A percentile compares a stretch with the other conserved stretches of the same genome.
These are phyloP conservation scores for Panurus biarmicus DNA, from an alignment of 2,113 vertebrate genomes.

Conservation along the genomic window DNA sequence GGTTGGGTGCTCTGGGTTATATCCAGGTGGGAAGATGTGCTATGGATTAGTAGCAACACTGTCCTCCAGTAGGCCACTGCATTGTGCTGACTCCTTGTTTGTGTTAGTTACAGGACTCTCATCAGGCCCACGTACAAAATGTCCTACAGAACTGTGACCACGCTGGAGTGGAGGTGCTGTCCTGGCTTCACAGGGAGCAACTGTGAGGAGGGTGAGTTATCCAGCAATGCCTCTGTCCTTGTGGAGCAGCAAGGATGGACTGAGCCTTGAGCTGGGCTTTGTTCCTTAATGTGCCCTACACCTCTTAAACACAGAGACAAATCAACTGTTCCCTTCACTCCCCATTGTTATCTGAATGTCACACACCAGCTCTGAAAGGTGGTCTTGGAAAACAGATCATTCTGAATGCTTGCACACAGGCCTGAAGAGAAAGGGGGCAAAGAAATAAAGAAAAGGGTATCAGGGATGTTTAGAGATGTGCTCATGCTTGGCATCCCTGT, in stretches of 20 bases:
- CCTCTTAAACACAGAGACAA: background rate
- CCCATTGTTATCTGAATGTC: background rate
- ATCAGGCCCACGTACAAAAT: slow-evolving; percentile 87
- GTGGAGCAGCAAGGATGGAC: background rate
- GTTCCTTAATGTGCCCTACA: background rate
- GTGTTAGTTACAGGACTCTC: slow-evolving; percentile 91
- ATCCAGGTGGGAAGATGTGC: background rate
- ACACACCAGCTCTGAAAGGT: background rate
- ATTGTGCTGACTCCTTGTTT: slow-evolving; percentile 41
- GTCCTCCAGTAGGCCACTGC: background rate
- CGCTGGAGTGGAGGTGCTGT: slow-evolving; percentile 91
- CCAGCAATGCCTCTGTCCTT: background rate
- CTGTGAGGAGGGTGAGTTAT: slow-evolving; percentile 84
- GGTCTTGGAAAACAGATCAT: background rate
- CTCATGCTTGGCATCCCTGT: background rate
- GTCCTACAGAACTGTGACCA: slow-evolving; percentile 84
- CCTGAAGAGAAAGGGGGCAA: background rate
- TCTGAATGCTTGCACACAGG: background rate
- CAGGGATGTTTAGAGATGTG: background rate
- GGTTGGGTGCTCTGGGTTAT: background rate
- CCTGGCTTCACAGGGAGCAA: slow-evolving; percentile 86
- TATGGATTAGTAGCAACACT: background rate
- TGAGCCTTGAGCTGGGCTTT: background rate
- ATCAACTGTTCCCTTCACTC: background rate
- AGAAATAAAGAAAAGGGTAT: background rate